Evolutionary conservation across 2,113 vertebrate genomes (phyloP), one percentile per base, ranked within the genome.

Genomic region (Pseudorhombus dupliciocellatus): DNA sequence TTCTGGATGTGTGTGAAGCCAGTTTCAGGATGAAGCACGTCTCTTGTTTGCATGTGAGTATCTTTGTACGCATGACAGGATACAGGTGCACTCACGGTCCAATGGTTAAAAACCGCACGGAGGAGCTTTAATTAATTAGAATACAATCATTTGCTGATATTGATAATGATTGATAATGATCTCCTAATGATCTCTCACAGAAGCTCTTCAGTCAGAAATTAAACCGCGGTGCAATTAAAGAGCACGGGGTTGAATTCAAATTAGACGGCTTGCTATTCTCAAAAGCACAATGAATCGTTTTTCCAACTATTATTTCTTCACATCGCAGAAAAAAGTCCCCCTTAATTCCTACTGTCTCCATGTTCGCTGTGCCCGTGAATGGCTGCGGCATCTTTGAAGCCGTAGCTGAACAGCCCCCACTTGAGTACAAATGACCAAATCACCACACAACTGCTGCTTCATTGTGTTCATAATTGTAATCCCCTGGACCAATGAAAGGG

Each of bases 391-490:
- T 84, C 77, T 74, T 86, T 74, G 75, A 84, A 84, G 85, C 57
- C 34, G 6, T 57, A 50, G 74, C 65, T 76, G 83, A 84, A 87
- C 62, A 80, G 66, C 83, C 75, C 75, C 81, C 80, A 89, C 83
- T 89, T 37, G 28, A 85, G 79, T 54, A 66, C 75, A 85, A 90
- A 89, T 75, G 73, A 81, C 85, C 84, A 79, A 91, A 88, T 89
- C 90, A 88, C 80, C 75, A 60, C 66, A 72, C 50, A 52, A 69
- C 83, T 58, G 79, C 84, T 65, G 86, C 75, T 70, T 77, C 81
- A 91, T 91, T 92, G 87, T 91, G 87, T 73, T 83, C 82, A 56
- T 91, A 92, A 92, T 90, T 91, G 91, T 91, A 92, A 92, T 92
- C 91, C 84, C 91, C 75, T 83, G 87, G 85, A 72, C 88, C 76